Evolutionary conservation across 2,888 invertebrate genomes (phyloP).

Genomic region (Drosophila lutescens): DNA sequence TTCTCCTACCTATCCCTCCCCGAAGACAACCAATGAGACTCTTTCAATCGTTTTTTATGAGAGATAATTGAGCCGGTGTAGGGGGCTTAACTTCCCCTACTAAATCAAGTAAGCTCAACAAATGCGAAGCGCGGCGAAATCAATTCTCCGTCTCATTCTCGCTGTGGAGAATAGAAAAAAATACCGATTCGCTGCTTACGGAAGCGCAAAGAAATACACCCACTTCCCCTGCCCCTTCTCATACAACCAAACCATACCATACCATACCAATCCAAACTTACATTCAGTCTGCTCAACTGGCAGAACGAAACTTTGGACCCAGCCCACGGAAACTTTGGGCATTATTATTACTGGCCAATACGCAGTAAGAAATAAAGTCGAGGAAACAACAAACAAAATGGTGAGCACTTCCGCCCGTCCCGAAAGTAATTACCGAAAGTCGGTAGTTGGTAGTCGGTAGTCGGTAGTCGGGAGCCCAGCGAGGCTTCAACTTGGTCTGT

Average conservation of each 20-base stretch:
- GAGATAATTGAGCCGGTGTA: slow-evolving; percentile 34
- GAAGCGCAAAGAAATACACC: slow-evolving; percentile 78
- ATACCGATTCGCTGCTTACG: slow-evolving; percentile 64
- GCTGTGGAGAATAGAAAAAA: slow-evolving; percentile 27
- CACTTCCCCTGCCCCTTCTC: slow-evolving; percentile 36
- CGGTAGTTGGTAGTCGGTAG: slow-evolving; percentile 12
- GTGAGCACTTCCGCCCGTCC: slow-evolving; percentile 50
- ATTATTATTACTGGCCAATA: slow-evolving; percentile 60
- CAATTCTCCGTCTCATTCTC: slow-evolving; percentile 42
- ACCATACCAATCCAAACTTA: slow-evolving; percentile 17
- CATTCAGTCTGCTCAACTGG: slow-evolving; percentile 53
- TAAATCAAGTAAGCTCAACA: slow-evolving; percentile 53
- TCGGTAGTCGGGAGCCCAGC: background rate
- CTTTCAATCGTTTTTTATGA: background rate
- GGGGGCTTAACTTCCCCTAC: slow-evolving; percentile 48
- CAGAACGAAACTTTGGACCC: slow-evolving; percentile 60
- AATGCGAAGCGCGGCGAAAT: slow-evolving; percentile 74
- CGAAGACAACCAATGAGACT: slow-evolving; percentile 3
- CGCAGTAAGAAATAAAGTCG: slow-evolving; percentile 56
- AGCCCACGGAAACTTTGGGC: slow-evolving; percentile 42
- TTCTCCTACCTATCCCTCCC: background rate
- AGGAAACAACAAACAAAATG: slow-evolving; percentile 56
- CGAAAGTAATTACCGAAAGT: slow-evolving; percentile 50
- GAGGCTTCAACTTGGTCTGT: slow-evolving; percentile 50
- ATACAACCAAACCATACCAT: slow-evolving; percentile 16